phyloP scores from a whole-genome alignment of 2,888 invertebrate species.

The Augiades crinisus region DNA sequence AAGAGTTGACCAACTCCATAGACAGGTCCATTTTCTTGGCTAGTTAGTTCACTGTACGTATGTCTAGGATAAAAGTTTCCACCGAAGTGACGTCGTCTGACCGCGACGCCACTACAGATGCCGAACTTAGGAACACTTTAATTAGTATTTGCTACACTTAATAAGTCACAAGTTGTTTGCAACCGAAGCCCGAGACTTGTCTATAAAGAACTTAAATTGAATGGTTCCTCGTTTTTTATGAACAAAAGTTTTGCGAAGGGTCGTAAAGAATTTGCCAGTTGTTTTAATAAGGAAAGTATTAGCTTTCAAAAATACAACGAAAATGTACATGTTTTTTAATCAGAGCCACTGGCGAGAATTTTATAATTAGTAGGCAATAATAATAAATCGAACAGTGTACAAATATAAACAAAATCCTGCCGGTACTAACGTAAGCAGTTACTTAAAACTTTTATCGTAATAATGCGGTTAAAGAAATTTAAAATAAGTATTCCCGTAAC shows the following conservation, averaged over 20 bases:
- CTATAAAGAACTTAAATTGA: constrained; percentile 33
- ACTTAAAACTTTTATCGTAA: too few species aligned
- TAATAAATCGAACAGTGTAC: too few species aligned
- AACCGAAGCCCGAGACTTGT: constrained; percentile 34
- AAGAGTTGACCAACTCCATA: constrained; percentile 7
- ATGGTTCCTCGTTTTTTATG: constrained; percentile 28
- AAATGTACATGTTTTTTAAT: background rate
- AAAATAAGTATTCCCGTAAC: constrained; percentile 9
- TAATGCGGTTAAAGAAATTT: background rate
- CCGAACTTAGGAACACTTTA: constrained; percentile 60
- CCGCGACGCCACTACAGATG: constrained; percentile 46
- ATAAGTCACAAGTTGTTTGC: constrained; percentile 42
- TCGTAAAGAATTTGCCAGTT: constrained; percentile 43
- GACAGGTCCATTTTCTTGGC: constrained; percentile 43
- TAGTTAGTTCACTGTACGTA: constrained; percentile 41
- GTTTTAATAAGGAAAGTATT: constrained; percentile 33
- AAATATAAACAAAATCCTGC: too few species aligned
- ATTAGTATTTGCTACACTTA: constrained; percentile 56
- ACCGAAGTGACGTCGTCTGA: constrained; percentile 45
- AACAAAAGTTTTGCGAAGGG: constrained; percentile 40
- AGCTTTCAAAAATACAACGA: background rate
- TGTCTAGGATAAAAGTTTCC: constrained; percentile 55
- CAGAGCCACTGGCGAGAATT: too few species aligned
- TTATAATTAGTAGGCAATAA: too few species aligned
- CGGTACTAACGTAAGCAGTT: too few species aligned